Evolutionary conservation across 2,797 vertebrate species (phyloP).

Genomic region (Eulemur albifrons): DNA sequence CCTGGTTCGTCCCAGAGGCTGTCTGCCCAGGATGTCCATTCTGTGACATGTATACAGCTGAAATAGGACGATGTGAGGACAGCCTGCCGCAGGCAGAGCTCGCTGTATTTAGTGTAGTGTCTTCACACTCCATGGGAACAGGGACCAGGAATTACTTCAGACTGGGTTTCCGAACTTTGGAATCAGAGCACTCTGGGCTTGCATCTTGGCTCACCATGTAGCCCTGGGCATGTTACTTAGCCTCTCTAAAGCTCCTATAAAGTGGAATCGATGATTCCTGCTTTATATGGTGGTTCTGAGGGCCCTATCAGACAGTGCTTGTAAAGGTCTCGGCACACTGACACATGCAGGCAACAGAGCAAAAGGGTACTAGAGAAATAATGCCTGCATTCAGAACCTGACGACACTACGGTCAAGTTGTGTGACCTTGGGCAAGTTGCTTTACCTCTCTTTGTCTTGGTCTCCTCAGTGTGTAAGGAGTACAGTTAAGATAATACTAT

Average conservation of each 20-base stretch:
- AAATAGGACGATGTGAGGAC: not conserved
- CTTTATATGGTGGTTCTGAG: not conserved
- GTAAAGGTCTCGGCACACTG: not conserved
- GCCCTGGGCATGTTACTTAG: not conserved
- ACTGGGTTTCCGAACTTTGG: conserved; percentile 5
- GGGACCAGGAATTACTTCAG: not conserved
- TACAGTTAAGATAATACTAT: not conserved
- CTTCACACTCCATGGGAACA: not conserved
- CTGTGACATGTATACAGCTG: not conserved
- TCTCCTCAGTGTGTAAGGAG: not conserved
- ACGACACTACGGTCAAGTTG: not conserved
- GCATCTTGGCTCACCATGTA: not conserved
- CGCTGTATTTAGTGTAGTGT: not conserved
- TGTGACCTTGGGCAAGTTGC: not conserved
- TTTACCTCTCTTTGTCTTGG: not conserved
- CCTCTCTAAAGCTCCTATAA: not conserved
- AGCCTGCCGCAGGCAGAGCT: not conserved
- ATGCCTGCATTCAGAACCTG: not conserved
- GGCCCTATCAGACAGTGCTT: not conserved
- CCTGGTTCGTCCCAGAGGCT: conserved; percentile 18
- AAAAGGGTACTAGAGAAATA: not conserved
- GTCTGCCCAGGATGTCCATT: conserved; percentile 14
- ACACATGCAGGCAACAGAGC: not conserved
- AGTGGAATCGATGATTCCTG: not conserved
- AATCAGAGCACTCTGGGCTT: conserved; percentile 11